These are phyloP conservation scores for Pycnomerus fuliginosus DNA, from an alignment of 2,888 invertebrate genomes.

Conservation along the genomic window DNA sequence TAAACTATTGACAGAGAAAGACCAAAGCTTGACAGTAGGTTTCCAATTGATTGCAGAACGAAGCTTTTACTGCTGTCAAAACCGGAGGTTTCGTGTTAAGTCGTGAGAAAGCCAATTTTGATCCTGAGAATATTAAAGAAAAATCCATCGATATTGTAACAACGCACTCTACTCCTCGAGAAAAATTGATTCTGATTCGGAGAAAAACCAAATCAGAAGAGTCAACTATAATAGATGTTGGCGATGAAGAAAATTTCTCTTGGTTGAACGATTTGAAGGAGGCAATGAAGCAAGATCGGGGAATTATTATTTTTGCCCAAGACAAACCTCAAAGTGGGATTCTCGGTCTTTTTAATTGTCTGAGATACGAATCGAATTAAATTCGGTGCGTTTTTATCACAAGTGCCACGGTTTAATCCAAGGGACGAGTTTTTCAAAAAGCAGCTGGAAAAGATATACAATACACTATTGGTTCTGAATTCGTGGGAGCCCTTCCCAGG, in stretches of 20 bases:
- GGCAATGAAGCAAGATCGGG: constrained; percentile 34
- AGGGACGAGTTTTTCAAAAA: too few species aligned
- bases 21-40: constrained; percentile 44
- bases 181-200: too few species aligned
- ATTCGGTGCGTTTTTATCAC: too few species aligned
- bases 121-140: constrained; percentile 52
- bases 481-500: too few species aligned
- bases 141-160: constrained; percentile 57
- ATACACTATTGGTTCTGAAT: too few species aligned
- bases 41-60: too few species aligned
- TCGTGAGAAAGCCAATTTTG: constrained; percentile 59
- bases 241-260: too few species aligned
- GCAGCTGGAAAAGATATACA: too few species aligned
- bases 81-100: constrained; percentile 64
- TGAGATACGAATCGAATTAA: constrained; percentile 64
- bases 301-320: constrained; percentile 64
- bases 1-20: constrained; percentile 25
- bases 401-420: too few species aligned
- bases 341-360: constrained; percentile 72
- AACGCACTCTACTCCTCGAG: constrained; percentile 55
- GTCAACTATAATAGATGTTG: too few species aligned
- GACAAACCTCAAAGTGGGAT: constrained; percentile 74
- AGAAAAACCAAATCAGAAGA: too few species aligned
- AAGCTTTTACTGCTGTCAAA: constrained; percentile 33
- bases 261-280: constrained; percentile 58